Evolutionary conservation across 2,797 vertebrate species (phyloP), one percentile per base, ranked within the genome.

Genomic region (Ciconia nigra): DNA sequence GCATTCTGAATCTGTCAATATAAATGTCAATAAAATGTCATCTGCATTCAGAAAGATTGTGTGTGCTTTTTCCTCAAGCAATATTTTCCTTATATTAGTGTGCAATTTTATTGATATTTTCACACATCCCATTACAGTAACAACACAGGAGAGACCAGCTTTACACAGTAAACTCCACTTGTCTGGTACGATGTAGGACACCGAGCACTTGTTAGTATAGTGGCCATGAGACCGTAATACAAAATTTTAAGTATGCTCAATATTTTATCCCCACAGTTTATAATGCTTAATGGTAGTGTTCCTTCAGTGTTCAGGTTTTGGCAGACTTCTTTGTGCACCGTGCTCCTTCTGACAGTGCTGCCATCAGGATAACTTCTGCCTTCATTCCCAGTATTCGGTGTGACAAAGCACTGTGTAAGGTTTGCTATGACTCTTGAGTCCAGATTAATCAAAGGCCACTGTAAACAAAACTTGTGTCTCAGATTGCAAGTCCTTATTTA

Each of bases 1-100:
- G 87, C 57, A 90, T 89, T 89, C 97, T 97, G 97, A 95, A 97
- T 97, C 96, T 97, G 94, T 95, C 93, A 97, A 97, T 92, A 97
- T 90, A 96, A 39, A 39, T 39, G 37, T 39, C 37, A 39, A 97
- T 76, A 96, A 97, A 79, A 97, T 72, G 90, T 94, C 91, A 95
- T 79, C 95, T 79, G n/a, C 33, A 71, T 96, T 94, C 92, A 97
- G 92, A 96, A 96, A 93, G 65, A 52, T 3, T 41, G 31, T 37
- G 35, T 35, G n/a, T 49, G 35, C 4, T 92, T 91, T 77, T 78
- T 73, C 79, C 71, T 93, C 62, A 86, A 83, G 52, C n/a, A 79
- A n/a, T 61, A 76, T 76, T 95, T 58, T 80, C 58, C 84, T 85
- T 86, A 41, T 35, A 37, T 52, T 62, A 83, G 13, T 11, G 29